phyloP scores from a whole-genome alignment of 2,888 invertebrate genomes.

The Apomyelois bistriatella region DNA sequence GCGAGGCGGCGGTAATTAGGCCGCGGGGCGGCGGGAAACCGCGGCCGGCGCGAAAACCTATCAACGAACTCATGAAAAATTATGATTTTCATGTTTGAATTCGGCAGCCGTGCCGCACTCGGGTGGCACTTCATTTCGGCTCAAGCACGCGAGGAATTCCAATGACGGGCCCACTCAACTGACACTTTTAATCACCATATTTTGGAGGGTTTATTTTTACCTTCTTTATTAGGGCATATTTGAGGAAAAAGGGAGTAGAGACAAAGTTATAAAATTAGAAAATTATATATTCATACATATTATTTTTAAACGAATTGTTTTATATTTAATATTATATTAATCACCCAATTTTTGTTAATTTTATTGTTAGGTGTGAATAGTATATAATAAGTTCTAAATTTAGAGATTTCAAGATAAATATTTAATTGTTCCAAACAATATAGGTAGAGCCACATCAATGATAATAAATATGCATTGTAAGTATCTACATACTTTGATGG shows the following conservation, averaged over 20 bases:
- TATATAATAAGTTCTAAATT: no score
- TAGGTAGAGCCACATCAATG: no score
- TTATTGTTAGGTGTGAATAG: no score
- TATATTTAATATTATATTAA: no score
- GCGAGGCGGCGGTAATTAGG: conserved; percentile 76
- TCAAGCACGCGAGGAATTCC: conserved; percentile 55
- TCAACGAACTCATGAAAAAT: conserved; percentile 79
- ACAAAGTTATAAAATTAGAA: not conserved
- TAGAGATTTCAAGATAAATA: no score
- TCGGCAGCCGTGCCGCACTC: conserved; percentile 36
- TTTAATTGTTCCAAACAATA: no score
- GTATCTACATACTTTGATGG: no score
- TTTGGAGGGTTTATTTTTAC: conserved; percentile 26
- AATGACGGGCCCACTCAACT: conserved; percentile 35
- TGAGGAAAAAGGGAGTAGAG: not conserved
- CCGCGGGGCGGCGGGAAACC: conserved; percentile 79
- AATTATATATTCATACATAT: no score
- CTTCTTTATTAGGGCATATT: conserved; percentile 7
- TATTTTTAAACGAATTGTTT: no score
- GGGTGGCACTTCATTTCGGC: conserved; percentile 62
- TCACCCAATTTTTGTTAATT: no score
- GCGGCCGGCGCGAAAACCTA: conserved; percentile 76
- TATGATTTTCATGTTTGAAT: conserved; percentile 73
- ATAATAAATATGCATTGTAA: no score
- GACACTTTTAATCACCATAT: conserved; percentile 38